Base-by-base conservation (phyloP, 2,888 invertebrate genomes). In the Drosophila subquinaria region DNA sequence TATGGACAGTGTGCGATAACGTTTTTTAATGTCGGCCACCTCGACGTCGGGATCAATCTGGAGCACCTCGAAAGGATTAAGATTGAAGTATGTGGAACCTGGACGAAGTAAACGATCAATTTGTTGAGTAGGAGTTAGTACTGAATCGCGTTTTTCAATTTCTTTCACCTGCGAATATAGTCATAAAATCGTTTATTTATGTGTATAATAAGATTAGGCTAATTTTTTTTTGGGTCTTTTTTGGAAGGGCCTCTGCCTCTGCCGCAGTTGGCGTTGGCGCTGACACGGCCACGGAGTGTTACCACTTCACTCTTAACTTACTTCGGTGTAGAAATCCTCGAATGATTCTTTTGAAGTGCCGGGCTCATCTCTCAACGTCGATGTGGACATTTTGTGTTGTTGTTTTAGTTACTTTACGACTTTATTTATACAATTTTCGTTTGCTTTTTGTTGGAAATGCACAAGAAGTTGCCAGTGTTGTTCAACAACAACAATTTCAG, bases 71-170 rank as follows among this genome's bases (percentile, higher is more conserved):
- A 96, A 98, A 1, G 99, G 99, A 93, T 99, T 99, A 79, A 99
- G 94, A 94, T 99, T 99, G 93, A 99, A 97, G 94, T 99, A 99
- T 11, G 99, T 98, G 0, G 99, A 98, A 30, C 99, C 99, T 69
- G 99, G 98, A 85, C 99, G 95, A 65, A 98, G 95, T 70, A 99
- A 94, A 88, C 99, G 95, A 79, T 99, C 98, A 85, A 99, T 98
- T 94, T 99, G 99, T 94, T 99, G 98, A 92, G 96, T 96, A 27
- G 99, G 97, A 45, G 99, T 99, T 90, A 99, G 94, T 53, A 98
- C 98, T 5, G 99, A 97, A 94, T 99, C 99, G 84, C 98, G 94
- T 93, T 98, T 97, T 94, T 99, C 99, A 76, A 99, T 99, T 94
- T 98, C 97, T 94, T 99, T 99, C 61, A 99, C 98, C 98, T 99